phyloP scores from a whole-genome alignment of 2,888 invertebrate genomes.

The Lycaena phlaeas region DNA sequence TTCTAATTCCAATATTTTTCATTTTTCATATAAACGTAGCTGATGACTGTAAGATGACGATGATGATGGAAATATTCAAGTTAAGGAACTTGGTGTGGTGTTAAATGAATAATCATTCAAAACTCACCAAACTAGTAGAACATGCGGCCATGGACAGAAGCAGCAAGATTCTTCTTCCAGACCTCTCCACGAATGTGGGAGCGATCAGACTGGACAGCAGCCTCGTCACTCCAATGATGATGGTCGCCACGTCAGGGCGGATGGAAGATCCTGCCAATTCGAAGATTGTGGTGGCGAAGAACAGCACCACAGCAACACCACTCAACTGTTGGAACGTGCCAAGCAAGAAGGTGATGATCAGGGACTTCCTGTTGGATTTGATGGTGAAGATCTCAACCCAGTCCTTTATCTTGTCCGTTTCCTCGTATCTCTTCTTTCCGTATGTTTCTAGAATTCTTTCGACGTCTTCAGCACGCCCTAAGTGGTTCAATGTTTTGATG shows the following conservation, averaged over 20 bases:
- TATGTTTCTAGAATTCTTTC: slow-evolving; percentile 25
- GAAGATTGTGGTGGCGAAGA: slow-evolving; percentile 35
- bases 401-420: slow-evolving; percentile 19
- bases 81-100: too few species aligned
- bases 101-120: too few species aligned
- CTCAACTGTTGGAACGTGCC: slow-evolving; percentile 30
- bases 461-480: slow-evolving; percentile 28
- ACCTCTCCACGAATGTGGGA: slow-evolving; percentile 31
- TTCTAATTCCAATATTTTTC: too few species aligned
- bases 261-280: slow-evolving; percentile 29
- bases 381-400: slow-evolving; percentile 27
- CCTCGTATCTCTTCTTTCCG: slow-evolving; percentile 16
- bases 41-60: too few species aligned
- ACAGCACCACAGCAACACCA: slow-evolving; percentile 30
- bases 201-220: slow-evolving; percentile 28
- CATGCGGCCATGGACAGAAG: slow-evolving; percentile 30
- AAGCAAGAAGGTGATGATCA: slow-evolving; percentile 29
- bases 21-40: too few species aligned
- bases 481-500: slow-evolving; percentile 26
- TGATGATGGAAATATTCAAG: too few species aligned
- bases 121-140: slow-evolving; percentile 25
- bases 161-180: slow-evolving; percentile 30
- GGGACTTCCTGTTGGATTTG: slow-evolving; percentile 30
- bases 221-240: slow-evolving; percentile 29
- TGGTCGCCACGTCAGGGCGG: slow-evolving; percentile 31